phyloP scores from a whole-genome alignment of 2,888 invertebrate genomes.

The Nasonia oneida region DNA sequence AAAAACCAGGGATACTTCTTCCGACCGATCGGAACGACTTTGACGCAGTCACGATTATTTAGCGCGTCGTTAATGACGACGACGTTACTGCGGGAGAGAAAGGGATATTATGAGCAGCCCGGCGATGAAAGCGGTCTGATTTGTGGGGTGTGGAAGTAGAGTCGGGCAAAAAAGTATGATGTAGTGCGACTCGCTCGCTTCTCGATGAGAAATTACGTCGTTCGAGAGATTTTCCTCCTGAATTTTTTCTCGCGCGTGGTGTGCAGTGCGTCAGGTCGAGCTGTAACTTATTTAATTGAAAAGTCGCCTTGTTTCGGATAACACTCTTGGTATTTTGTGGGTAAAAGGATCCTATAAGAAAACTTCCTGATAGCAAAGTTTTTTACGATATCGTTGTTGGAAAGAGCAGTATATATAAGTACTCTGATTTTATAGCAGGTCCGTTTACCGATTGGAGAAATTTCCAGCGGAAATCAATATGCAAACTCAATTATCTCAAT shows the following conservation, averaged over 20 bases:
- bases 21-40: background rate
- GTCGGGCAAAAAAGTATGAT: background rate
- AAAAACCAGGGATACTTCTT: background rate
- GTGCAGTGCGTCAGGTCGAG: background rate
- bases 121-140: conserved; percentile 9
- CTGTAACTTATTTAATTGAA: background rate
- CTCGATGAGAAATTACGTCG: background rate
- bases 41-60: conserved; percentile 1
- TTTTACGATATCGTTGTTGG: background rate
- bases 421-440: background rate
- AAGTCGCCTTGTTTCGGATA: background rate
- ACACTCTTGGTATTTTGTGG: background rate
- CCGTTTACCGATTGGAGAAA: background rate
- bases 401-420: background rate
- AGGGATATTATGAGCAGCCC: background rate
- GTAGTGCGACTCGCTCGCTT: background rate
- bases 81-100: background rate
- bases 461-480: background rate
- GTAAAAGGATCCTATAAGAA: background rate
- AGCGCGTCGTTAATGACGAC: background rate
- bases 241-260: background rate
- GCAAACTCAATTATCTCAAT: background rate
- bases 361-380: background rate
- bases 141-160: background rate
- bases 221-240: background rate